A percentile compares a stretch with the other conserved stretches of the same genome.
These are phyloP conservation scores for Blastobasis adustella DNA, from an alignment of 2,888 invertebrate genomes.

Conservation along the genomic window DNA sequence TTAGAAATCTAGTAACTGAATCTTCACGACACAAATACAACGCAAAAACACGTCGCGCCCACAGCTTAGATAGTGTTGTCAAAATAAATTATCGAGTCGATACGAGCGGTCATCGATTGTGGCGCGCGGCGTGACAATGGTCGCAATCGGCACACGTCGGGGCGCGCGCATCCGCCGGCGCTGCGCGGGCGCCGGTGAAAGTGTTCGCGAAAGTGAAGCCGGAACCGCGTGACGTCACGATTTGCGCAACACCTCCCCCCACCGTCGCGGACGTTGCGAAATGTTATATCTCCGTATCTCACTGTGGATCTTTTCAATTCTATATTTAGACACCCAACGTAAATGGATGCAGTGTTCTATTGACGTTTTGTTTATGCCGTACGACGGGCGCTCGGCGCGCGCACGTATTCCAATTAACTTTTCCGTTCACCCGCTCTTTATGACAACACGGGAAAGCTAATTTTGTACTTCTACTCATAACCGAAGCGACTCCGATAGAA, in stretches of 20 bases:
- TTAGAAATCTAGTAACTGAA: too few relatives aligned
- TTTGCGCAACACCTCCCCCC: constrained; percentile 61
- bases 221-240: constrained; percentile 68
- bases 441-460: too few relatives aligned
- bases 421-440: constrained; percentile 3
- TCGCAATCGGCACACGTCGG: constrained; percentile 21
- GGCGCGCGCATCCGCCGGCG: constrained; percentile 26
- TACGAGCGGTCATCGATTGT: constrained; percentile 33
- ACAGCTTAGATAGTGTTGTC: constrained; percentile 12
- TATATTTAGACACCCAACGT: not conserved
- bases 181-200: constrained; percentile 51
- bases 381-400: not conserved
- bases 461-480: too few relatives aligned
- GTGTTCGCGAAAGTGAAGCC: constrained; percentile 73
- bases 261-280: constrained; percentile 48
- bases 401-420: constrained; percentile 9
- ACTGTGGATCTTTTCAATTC: not conserved
- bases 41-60: too few relatives aligned
- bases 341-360: not conserved
- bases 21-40: too few relatives aligned
- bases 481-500: too few relatives aligned
- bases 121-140: constrained; percentile 40
- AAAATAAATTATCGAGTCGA: constrained; percentile 38
- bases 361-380: not conserved
- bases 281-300: constrained; percentile 15